A percentile compares a stretch with the other conserved stretches of the same genome.
Evolutionary conservation across 2,797 vertebrate genomes (phyloP).

Genomic region (Atherinosoma microstoma): DNA sequence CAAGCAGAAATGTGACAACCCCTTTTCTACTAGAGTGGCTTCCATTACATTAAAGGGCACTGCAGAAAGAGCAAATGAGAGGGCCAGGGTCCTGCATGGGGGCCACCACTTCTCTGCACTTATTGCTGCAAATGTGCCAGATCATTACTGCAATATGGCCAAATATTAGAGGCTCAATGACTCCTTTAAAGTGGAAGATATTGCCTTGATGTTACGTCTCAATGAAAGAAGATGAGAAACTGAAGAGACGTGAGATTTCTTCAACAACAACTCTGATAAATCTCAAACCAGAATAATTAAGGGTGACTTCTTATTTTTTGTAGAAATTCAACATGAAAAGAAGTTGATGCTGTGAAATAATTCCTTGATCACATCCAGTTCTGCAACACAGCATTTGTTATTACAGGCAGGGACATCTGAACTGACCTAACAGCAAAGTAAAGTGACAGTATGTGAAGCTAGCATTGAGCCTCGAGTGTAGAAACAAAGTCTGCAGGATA

Average conservation of each 20-base stretch:
- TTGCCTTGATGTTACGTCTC: conserved; percentile 30
- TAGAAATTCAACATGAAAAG: conserved; percentile 17
- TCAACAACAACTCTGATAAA: conserved; percentile 18
- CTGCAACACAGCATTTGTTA: conserved; percentile 47
- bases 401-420: conserved; percentile 41
- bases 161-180: conserved; percentile 57
- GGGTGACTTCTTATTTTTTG: conserved; percentile 7
- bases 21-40: conserved; percentile 68
- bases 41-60: conserved; percentile 73
- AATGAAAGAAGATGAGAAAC: conserved; percentile 33
- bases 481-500: conserved; percentile 46
- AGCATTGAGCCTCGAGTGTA: conserved; percentile 39
- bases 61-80: conserved; percentile 48
- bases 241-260: not conserved
- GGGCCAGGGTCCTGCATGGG: conserved; percentile 46
- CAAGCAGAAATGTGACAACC: conserved; percentile 40
- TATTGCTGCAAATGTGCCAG: conserved; percentile 29
- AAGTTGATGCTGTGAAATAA: conserved; percentile 35
- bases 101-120: conserved; percentile 43
- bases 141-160: conserved; percentile 54
- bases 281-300: conserved; percentile 1
- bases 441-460: conserved; percentile 34
- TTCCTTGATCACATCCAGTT: conserved; percentile 62
- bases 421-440: conserved; percentile 24
- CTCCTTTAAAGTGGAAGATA: conserved; percentile 32